These are phyloP conservation scores for Cheiracanthium punctorium DNA, from an alignment of 2,888 invertebrate species.

Conservation along the genomic window DNA sequence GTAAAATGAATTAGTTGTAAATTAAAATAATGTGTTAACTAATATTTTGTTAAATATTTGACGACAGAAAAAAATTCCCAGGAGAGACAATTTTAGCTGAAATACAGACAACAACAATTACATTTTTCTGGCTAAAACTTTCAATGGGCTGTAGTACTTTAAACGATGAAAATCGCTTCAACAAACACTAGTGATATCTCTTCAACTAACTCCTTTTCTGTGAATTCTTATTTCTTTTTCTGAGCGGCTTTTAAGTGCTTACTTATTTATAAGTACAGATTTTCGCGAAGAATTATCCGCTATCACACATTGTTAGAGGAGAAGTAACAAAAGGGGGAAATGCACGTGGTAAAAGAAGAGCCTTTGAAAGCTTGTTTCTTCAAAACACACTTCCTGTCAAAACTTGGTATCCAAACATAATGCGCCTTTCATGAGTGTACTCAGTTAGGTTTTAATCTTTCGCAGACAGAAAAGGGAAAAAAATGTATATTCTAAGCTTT, in stretches of 20 bases:
- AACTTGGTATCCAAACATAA: background rate
- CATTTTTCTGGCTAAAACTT: no score
- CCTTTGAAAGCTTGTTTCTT: background rate
- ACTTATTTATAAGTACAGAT: background rate
- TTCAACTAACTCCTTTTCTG: background rate
- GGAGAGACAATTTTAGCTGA: no score
- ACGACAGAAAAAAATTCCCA: no score
- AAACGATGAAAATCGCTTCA: no score
- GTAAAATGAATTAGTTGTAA: no score
- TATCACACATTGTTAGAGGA: background rate
- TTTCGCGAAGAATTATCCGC: background rate
- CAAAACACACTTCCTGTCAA: background rate
- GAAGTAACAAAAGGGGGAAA: background rate
- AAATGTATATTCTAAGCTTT: background rate
- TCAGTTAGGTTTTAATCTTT: conserved; percentile 13
- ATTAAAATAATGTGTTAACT: no score
- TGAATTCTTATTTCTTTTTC: background rate
- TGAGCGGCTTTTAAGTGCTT: background rate
- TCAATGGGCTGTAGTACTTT: no score
- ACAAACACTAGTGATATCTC: background rate
- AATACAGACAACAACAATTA: no score
- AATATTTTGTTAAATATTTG: no score
- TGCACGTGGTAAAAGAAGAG: background rate
- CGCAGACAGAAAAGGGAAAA: background rate
- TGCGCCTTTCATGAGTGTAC: conserved; percentile 4